A percentile compares a stretch with the other conserved stretches of the same genome.
These are phyloP conservation scores for Astur gentilis DNA, from an alignment of 2,113 vertebrate species.

Conservation along the genomic window DNA sequence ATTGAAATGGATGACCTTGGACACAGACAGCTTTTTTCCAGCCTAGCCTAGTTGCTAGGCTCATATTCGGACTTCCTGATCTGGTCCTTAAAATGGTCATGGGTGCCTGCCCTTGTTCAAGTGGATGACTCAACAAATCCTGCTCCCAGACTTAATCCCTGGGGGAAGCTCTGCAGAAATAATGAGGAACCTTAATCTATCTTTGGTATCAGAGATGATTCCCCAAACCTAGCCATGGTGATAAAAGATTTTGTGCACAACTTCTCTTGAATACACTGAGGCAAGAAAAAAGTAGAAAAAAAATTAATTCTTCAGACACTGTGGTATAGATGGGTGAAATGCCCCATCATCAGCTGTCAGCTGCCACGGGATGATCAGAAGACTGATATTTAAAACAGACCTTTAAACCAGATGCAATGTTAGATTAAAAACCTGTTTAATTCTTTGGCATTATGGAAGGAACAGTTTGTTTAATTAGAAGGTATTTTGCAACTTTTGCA, in stretches of 20 bases:
- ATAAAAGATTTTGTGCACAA: background rate
- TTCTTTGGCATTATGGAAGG: conserved; percentile 21
- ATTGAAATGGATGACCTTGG: background rate
- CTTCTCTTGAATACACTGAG: background rate
- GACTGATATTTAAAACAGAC: conserved; percentile 30
- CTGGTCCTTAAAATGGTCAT: background rate
- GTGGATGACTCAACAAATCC: background rate
- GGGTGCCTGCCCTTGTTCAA: background rate
- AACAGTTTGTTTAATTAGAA: conserved; percentile 53
- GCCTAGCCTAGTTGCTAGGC: background rate
- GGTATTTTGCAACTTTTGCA: conserved; percentile 30
- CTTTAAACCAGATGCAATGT: conserved; percentile 16
- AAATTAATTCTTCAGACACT: background rate
- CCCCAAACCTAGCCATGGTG: background rate
- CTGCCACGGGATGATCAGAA: conserved; percentile 24
- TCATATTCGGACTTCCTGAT: background rate
- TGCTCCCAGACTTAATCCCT: background rate
- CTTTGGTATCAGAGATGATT: background rate
- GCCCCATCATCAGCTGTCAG: background rate
- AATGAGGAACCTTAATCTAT: background rate
- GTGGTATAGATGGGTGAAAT: background rate
- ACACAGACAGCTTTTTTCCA: background rate
- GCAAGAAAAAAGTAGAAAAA: background rate
- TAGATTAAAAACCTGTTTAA: conserved; percentile 41
- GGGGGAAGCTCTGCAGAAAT: background rate